Conservation (phyloP, 2,797 vertebrate genomes). For the Acrocephalus scirpaceus region DNA sequence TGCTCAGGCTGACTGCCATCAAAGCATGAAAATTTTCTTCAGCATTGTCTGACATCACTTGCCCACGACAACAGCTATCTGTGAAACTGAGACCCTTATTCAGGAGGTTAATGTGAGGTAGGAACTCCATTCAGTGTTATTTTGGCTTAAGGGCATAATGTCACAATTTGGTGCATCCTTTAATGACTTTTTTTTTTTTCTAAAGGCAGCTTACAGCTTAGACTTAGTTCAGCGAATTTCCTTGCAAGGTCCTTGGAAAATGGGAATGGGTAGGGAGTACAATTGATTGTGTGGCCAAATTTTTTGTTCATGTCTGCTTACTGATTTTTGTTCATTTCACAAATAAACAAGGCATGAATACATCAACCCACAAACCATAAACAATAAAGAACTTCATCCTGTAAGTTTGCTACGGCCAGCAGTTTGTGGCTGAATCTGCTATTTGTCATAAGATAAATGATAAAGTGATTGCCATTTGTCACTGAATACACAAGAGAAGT, state of each 20-base stretch:
- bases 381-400: constrained; percentile 90
- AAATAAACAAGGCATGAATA: constrained; percentile 91
- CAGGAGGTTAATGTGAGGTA: constrained; percentile 77
- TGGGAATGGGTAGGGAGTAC: constrained; percentile 62
- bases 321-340: constrained; percentile 87
- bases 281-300: constrained; percentile 80
- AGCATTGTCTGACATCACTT: constrained; percentile 55
- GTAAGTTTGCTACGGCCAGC: constrained; percentile 87
- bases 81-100: constrained; percentile 75
- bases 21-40: constrained; percentile 23
- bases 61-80: constrained; percentile 67
- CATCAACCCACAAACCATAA: constrained; percentile 87
- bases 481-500: constrained; percentile 82
- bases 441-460: constrained; percentile 90
- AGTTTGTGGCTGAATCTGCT: constrained; percentile 86
- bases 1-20: constrained; percentile 26
- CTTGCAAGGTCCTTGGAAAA: constrained; percentile 81
- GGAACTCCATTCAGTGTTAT: constrained; percentile 78
- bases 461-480: constrained; percentile 88
- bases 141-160: constrained; percentile 83
- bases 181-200: constrained; percentile 74
- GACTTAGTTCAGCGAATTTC: constrained; percentile 81
- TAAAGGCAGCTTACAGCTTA: constrained; percentile 79
- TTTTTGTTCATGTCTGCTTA: constrained; percentile 84
- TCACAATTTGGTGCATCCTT: constrained; percentile 83